Conservation (phyloP, 2,888 invertebrate species). For the Scaptomyza parva region DNA sequence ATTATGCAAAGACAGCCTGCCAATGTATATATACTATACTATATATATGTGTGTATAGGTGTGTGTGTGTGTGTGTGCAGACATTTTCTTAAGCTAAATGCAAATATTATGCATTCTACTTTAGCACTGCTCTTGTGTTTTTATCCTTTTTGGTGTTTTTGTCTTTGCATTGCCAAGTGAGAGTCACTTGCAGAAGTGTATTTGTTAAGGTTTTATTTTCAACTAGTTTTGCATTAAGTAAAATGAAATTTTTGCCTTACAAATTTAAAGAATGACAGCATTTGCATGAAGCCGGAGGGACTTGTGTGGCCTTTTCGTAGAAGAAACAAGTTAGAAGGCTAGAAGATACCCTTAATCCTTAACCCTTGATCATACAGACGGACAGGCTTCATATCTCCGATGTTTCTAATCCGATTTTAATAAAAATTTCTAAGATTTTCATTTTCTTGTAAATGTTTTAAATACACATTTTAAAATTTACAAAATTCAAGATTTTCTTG, state of each 20-base stretch:
- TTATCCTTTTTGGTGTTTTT: constrained; percentile 16
- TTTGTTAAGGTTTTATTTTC: constrained; percentile 26
- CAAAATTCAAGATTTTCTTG: too few relatives aligned
- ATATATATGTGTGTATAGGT: constrained; percentile 10
- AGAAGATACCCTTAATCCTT: too few relatives aligned
- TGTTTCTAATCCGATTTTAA: too few relatives aligned
- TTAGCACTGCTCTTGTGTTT: constrained; percentile 33
- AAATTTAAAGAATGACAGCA: too few relatives aligned
- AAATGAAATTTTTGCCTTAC: constrained; percentile 39
- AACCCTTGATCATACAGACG: too few relatives aligned
- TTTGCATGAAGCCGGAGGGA: too few relatives aligned
- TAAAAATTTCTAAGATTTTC: too few relatives aligned
- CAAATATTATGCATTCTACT: constrained; percentile 61
- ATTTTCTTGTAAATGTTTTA: too few relatives aligned
- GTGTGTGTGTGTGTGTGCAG: constrained; percentile 28
- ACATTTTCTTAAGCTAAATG: constrained; percentile 67
- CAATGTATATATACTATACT: constrained; percentile 24
- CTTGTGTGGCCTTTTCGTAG: too few relatives aligned
- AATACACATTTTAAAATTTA: too few relatives aligned
- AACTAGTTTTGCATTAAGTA: constrained; percentile 58
- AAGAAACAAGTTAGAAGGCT: too few relatives aligned
- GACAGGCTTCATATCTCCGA: too few relatives aligned
- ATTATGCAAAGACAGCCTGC: constrained; percentile 61
- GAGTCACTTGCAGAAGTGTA: constrained; percentile 16
- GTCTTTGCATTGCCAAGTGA: constrained; percentile 44